Conservation (phyloP, 2,888 invertebrate genomes). For the Parnassius orleans region DNA sequence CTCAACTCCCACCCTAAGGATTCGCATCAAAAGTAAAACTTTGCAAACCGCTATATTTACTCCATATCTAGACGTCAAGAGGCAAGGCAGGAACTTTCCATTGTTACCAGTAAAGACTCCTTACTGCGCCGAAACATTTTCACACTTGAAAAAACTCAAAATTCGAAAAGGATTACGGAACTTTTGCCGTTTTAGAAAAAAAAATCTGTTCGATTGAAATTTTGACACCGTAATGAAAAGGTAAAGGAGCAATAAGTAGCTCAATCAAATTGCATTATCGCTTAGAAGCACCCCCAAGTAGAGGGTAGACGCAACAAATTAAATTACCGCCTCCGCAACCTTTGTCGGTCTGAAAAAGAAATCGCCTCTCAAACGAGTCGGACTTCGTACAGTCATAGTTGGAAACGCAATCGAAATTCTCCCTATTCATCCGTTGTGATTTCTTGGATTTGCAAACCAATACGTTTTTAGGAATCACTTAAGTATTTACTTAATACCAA, state of each 20-base stretch:
- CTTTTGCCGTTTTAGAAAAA: conserved; percentile 29
- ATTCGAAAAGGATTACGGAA: conserved; percentile 36
- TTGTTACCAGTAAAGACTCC: conserved; percentile 48
- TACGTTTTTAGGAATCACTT: too few species aligned
- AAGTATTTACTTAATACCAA: too few species aligned
- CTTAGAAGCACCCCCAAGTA: conserved; percentile 50
- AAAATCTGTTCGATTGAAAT: conserved; percentile 48
- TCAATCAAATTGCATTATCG: conserved; percentile 74
- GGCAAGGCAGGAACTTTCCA: conserved; percentile 58
- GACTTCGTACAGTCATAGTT: conserved; percentile 29
- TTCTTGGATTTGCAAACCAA: conserved; percentile 7
- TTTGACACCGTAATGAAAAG: conserved; percentile 63
- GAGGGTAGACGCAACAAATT: conserved; percentile 67
- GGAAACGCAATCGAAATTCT: conserved; percentile 47
- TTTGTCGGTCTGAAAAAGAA: conserved; percentile 60
- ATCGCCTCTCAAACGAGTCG: conserved; percentile 51
- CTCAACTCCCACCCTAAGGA: conserved; percentile 31
- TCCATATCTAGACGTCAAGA: conserved; percentile 57
- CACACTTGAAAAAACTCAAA: conserved; percentile 39
- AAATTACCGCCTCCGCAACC: conserved; percentile 65
- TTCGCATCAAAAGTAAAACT: conserved; percentile 38
- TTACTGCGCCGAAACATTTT: conserved; percentile 52
- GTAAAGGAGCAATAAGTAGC: conserved; percentile 74
- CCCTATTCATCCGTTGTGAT: conserved; percentile 34
- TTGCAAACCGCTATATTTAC: conserved; percentile 30